These are phyloP conservation scores for Dendrocincla fuliginosa DNA, from an alignment of 2,797 vertebrate species.

Conservation along the genomic window DNA sequence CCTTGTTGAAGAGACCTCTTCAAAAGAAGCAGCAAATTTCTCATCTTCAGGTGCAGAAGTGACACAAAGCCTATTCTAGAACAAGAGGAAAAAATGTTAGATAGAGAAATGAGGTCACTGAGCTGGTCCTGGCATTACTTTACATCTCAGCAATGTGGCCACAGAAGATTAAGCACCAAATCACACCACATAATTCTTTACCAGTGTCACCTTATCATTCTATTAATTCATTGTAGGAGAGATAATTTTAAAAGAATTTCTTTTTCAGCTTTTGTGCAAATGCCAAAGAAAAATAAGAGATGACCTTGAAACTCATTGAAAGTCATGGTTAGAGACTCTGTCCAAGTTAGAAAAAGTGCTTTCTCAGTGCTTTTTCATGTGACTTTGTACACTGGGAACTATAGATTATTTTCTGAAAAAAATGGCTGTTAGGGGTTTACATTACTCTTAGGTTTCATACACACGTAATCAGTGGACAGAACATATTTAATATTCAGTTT, in stretches of 20 bases:
- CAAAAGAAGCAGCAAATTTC: not conserved
- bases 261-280: slow-evolving; percentile 27
- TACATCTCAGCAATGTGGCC: not conserved
- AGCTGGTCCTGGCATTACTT: not conserved
- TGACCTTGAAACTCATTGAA: slow-evolving; percentile 32
- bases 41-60: not conserved
- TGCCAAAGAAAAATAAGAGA: slow-evolving; percentile 10
- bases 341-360: not conserved
- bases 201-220: slow-evolving; percentile 27
- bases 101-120: not conserved
- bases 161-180: slow-evolving; percentile 48
- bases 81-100: not conserved
- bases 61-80: not conserved
- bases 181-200: slow-evolving; percentile 2
- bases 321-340: not conserved
- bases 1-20: slow-evolving; percentile 7
- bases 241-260: slow-evolving; percentile 23
- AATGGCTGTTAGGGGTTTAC: not conserved
- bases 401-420: not conserved
- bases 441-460: not conserved
- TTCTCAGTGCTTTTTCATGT: not conserved
- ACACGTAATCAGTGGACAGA: not conserved
- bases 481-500: not conserved
- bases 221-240: not conserved
- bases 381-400: not conserved